Conservation (phyloP, 2,113 vertebrate genomes). For the Daboia siamensis region DNA sequence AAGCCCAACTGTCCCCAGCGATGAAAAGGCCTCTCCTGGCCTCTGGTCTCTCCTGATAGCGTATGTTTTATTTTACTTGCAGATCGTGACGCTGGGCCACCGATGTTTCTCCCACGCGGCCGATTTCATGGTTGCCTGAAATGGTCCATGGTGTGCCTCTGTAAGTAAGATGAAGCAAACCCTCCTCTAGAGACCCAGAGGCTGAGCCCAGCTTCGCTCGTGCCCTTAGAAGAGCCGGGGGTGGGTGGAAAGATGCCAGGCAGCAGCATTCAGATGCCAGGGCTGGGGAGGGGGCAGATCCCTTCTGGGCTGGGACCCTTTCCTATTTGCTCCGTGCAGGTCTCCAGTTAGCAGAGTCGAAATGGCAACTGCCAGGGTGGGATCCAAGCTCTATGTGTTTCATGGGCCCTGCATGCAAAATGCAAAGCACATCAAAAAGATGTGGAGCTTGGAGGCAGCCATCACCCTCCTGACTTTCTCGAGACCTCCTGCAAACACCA, state of each 20-base stretch:
- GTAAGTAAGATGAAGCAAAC: slow-evolving; percentile 73
- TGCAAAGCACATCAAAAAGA: background rate
- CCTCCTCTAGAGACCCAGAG: slow-evolving; percentile 48
- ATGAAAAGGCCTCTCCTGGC: slow-evolving; percentile 28
- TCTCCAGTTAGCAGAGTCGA: background rate
- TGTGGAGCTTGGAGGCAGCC: background rate
- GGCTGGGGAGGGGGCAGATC: background rate
- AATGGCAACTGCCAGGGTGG: background rate
- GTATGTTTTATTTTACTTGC: slow-evolving; percentile 76
- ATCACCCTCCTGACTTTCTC: background rate
- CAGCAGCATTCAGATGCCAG: background rate
- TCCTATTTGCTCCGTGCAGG: background rate
- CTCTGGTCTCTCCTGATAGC: slow-evolving; percentile 68
- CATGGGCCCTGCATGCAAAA: background rate
- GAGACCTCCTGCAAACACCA: background rate
- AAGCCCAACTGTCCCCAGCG: background rate
- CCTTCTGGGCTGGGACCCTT: background rate
- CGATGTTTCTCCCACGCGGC: slow-evolving; percentile 73
- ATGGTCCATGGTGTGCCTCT: slow-evolving; percentile 81
- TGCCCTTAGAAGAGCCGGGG: background rate
- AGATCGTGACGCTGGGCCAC: slow-evolving; percentile 74
- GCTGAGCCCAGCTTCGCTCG: background rate
- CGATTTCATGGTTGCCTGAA: slow-evolving; percentile 80
- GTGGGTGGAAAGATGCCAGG: background rate
- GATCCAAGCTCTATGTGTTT: background rate